phyloP scores from a whole-genome alignment of 2,888 invertebrate genomes.

The Petrophora chlorosata region DNA sequence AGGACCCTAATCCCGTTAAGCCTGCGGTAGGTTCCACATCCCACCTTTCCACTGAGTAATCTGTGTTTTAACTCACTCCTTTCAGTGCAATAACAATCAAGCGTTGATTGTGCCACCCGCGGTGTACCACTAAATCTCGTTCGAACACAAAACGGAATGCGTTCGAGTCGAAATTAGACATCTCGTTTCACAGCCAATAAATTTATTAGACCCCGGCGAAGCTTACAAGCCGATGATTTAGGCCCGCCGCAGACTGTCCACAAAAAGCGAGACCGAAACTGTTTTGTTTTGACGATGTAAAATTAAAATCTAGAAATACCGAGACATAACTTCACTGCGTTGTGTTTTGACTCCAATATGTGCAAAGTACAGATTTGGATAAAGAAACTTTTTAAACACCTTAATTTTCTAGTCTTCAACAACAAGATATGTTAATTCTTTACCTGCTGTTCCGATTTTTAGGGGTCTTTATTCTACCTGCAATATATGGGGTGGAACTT shows the following conservation, averaged over 20 bases:
- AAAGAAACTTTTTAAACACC: too few relatives aligned
- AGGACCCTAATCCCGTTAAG: neutral
- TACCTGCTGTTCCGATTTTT: too few relatives aligned
- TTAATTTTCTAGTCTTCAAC: too few relatives aligned
- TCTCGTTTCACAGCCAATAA: conserved; percentile 68
- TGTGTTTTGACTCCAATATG: too few relatives aligned
- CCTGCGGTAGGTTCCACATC: conserved; percentile 14
- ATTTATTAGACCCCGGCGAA: conserved; percentile 61
- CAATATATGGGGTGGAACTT: too few relatives aligned
- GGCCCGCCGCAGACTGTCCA: conserved; percentile 33
- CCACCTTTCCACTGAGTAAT: conserved; percentile 17
- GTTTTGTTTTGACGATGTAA: conserved; percentile 10
- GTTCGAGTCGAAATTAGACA: conserved; percentile 61
- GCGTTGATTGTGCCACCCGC: conserved; percentile 47
- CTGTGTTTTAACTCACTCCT: conserved; percentile 23
- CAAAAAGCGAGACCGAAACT: conserved; percentile 32
- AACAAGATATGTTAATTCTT: too few relatives aligned
- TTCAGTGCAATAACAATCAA: conserved; percentile 29
- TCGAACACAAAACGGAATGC: conserved; percentile 55
- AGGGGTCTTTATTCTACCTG: too few relatives aligned
- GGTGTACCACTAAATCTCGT: conserved; percentile 42
- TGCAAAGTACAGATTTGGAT: too few relatives aligned
- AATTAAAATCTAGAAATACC: too few relatives aligned
- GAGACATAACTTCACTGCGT: too few relatives aligned
- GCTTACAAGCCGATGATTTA: conserved; percentile 44